A percentile compares a stretch with the other conserved stretches of the same genome.
Conservation (phyloP, 2,113 vertebrate genomes). For the Heptranchias perlo region DNA sequence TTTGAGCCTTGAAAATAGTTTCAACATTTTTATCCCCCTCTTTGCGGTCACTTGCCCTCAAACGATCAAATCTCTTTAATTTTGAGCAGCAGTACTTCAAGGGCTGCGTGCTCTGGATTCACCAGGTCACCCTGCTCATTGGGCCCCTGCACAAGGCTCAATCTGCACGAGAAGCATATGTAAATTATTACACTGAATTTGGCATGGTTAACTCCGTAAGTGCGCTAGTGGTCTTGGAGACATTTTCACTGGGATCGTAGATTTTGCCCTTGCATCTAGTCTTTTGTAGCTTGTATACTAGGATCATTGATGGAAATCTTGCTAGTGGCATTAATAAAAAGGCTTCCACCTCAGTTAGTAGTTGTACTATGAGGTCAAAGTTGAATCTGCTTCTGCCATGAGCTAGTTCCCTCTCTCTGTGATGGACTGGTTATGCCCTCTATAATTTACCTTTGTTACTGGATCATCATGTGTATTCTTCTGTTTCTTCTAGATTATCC, state of each 20-base stretch:
- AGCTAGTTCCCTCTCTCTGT: neutral
- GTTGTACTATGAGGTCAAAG: neutral
- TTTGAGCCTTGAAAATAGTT: neutral
- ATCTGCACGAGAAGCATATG: neutral
- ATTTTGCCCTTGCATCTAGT: neutral
- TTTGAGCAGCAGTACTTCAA: too few species aligned
- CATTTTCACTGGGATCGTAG: neutral
- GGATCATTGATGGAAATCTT: neutral
- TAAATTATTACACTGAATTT: neutral
- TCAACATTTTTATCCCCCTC: too few species aligned
- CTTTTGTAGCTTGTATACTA: neutral
- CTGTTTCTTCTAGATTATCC: neutral
- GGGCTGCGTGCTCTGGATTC: too few species aligned
- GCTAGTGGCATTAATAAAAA: neutral
- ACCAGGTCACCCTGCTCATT: neutral
- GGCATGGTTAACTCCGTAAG: neutral
- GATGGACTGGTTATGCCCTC: neutral
- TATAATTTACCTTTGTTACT: neutral
- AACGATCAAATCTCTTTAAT: too few species aligned
- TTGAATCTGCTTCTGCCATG: neutral
- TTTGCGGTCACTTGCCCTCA: neutral
- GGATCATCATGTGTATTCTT: neutral
- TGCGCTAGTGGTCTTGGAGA: neutral
- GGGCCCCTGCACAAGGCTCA: neutral
- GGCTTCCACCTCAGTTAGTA: neutral